These are phyloP conservation scores for Drosophila orena DNA, from an alignment of 1,140 invertebrate species.

Conservation along the genomic window DNA sequence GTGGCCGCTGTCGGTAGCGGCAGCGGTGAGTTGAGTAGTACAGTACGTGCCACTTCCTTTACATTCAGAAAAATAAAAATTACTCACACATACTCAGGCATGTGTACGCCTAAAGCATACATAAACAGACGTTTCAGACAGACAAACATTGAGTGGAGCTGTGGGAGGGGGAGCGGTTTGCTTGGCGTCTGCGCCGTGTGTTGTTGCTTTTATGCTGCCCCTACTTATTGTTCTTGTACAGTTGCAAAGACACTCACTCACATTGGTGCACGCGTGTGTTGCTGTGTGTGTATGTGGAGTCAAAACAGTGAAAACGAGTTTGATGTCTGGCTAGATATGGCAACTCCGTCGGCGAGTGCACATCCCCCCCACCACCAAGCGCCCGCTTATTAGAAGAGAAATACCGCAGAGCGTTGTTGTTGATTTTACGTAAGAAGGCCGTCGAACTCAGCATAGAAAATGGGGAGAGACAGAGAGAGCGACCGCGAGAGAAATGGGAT, in stretches of 20 bases:
- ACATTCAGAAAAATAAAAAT: slow-evolving; percentile 83
- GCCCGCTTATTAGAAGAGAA: slow-evolving; percentile 78
- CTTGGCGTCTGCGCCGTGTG: slow-evolving; percentile 74
- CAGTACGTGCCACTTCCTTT: slow-evolving; percentile 83
- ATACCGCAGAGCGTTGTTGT: slow-evolving; percentile 66
- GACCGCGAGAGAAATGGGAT: slow-evolving; percentile 5
- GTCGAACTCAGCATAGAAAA: slow-evolving; percentile 72
- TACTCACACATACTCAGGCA: slow-evolving; percentile 45
- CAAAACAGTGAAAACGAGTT: slow-evolving; percentile 70
- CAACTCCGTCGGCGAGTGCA: slow-evolving; percentile 49
- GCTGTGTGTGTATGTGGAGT: slow-evolving; percentile 18
- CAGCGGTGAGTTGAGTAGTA: slow-evolving; percentile 67
- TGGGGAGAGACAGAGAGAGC: slow-evolving; percentile 20
- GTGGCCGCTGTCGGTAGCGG: slow-evolving; percentile 46
- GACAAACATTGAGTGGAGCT: slow-evolving; percentile 51
- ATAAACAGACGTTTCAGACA: slow-evolving; percentile 42
- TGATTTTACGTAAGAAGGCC: slow-evolving; percentile 81
- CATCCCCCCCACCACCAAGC: slow-evolving; percentile 19
- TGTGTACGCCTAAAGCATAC: slow-evolving; percentile 25
- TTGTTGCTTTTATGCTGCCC: slow-evolving; percentile 57
- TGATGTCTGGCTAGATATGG: slow-evolving; percentile 61
- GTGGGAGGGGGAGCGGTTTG: slow-evolving; percentile 27
- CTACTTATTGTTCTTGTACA: slow-evolving; percentile 76
- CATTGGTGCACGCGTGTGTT: slow-evolving; percentile 20
- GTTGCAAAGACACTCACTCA: slow-evolving; percentile 72